Conservation (phyloP, 2,888 invertebrate genomes). For the Germaria angustata region DNA sequence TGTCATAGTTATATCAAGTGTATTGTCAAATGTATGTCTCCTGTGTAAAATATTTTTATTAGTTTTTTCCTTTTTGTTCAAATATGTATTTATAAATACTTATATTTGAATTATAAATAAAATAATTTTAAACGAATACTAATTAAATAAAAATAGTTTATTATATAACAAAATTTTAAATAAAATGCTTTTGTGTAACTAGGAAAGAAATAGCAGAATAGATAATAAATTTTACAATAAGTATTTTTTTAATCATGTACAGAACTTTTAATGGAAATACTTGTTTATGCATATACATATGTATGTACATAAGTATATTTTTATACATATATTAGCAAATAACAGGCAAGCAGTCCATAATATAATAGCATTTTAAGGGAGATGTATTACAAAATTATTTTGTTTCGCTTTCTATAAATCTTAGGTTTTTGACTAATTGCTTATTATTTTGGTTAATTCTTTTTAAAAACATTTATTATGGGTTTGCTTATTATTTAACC, state of each 20-base stretch:
- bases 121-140: conserved; percentile 26
- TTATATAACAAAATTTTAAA: conserved; percentile 51
- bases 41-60: conserved; percentile 45
- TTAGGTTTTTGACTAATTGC: conserved; percentile 57
- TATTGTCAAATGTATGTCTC: conserved; percentile 75
- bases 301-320: neutral
- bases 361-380: neutral
- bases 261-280: conserved; percentile 30
- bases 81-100: conserved; percentile 5
- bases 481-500: conserved; percentile 36
- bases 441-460: conserved; percentile 52
- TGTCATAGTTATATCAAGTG: conserved; percentile 71
- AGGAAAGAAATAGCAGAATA: conserved; percentile 15
- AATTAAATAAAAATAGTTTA: conserved; percentile 27
- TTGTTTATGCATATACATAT: conserved; percentile 21
- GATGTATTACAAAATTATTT: neutral
- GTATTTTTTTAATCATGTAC: conserved; percentile 54
- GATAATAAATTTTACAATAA: conserved; percentile 8
- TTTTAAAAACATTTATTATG: conserved; percentile 11
- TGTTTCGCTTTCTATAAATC: neutral
- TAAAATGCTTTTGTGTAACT: conserved; percentile 28
- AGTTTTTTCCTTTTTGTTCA: conserved; percentile 14
- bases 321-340: conserved; percentile 13
- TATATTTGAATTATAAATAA: conserved; percentile 42
- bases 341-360: conserved; percentile 34